Conservation (phyloP, 1,140 invertebrate genomes). For the Mesaphorura yosii region DNA sequence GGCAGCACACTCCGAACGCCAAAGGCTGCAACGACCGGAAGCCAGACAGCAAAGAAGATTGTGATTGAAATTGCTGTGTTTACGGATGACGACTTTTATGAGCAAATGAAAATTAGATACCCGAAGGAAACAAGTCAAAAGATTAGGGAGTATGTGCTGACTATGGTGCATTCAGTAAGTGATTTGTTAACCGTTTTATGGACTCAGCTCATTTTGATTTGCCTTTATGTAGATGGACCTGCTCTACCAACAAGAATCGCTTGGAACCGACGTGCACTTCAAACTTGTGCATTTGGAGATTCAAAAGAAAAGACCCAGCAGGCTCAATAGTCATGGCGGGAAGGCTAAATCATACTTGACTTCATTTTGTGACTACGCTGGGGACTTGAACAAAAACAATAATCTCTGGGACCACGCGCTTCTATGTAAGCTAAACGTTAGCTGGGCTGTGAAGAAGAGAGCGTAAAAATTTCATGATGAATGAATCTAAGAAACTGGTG, state of each 20-base stretch:
- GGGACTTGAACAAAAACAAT: conserved; percentile 31
- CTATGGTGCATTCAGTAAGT: conserved; percentile 35
- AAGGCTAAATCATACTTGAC: conserved; percentile 35
- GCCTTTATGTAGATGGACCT: conserved; percentile 31
- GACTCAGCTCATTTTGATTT: not conserved
- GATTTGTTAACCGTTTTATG: not conserved
- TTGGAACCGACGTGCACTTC: conserved; percentile 32
- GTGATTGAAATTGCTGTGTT: conserved; percentile 35
- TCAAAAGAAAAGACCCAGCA: conserved; percentile 32
- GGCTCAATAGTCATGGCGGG: conserved; percentile 24
- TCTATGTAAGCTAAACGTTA: conserved; percentile 32
- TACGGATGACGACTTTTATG: conserved; percentile 33
- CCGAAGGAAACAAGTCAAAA: conserved; percentile 32
- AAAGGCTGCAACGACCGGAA: not conserved
- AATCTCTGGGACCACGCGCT: conserved; percentile 35
- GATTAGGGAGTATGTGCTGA: conserved; percentile 33
- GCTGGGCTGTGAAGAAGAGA: too few relatives aligned
- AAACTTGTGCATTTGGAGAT: conserved; percentile 34
- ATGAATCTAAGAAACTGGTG: too few relatives aligned
- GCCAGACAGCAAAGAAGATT: conserved; percentile 1
- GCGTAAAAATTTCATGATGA: too few relatives aligned
- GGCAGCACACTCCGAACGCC: not conserved
- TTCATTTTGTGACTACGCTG: conserved; percentile 36
- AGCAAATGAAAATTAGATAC: conserved; percentile 32
- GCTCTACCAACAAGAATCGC: conserved; percentile 33